Percentiles rank a stretch among this genome's conserved stretches.
These are phyloP conservation scores for Venustaconcha ellipsiformis DNA, from an alignment of 1,140 invertebrate species.

Conservation along the genomic window DNA sequence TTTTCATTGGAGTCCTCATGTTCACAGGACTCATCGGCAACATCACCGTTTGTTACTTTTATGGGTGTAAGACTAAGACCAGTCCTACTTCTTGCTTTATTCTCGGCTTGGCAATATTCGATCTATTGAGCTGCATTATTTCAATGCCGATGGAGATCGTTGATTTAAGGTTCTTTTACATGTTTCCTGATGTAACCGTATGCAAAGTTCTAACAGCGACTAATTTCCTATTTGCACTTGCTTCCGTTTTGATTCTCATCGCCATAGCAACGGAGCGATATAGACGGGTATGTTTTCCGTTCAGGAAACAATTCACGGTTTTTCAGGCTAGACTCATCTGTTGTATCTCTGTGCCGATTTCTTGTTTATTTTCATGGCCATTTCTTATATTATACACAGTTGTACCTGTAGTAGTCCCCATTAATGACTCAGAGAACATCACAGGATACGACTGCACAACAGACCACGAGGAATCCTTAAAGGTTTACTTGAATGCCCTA, in stretches of 20 bases:
- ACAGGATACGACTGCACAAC: no score
- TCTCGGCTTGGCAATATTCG: constrained; percentile 31
- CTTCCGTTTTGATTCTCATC: constrained; percentile 32
- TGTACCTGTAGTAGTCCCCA: no score
- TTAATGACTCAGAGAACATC: neutral
- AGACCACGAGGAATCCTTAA: no score
- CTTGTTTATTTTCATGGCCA: neutral
- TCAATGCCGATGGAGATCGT: constrained; percentile 43
- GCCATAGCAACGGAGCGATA: constrained; percentile 43
- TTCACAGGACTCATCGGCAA: constrained; percentile 43
- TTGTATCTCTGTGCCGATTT: neutral
- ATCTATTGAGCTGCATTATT: constrained; percentile 42
- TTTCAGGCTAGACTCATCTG: neutral
- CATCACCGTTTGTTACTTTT: constrained; percentile 42
- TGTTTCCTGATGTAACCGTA: constrained; percentile 22
- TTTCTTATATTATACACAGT: no score
- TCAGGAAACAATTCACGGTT: neutral
- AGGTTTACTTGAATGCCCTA: no score
- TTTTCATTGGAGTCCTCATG: constrained; percentile 36
- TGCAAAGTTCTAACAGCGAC: constrained; percentile 39
- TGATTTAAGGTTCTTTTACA: constrained; percentile 32
- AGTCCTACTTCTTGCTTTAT: constrained; percentile 39
- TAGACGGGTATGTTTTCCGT: constrained; percentile 39
- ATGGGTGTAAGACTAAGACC: constrained; percentile 32
- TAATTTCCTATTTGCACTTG: constrained; percentile 38